Evolutionary conservation across 2,888 invertebrate genomes (phyloP).

Genomic region (Drosophila gaucha): DNA sequence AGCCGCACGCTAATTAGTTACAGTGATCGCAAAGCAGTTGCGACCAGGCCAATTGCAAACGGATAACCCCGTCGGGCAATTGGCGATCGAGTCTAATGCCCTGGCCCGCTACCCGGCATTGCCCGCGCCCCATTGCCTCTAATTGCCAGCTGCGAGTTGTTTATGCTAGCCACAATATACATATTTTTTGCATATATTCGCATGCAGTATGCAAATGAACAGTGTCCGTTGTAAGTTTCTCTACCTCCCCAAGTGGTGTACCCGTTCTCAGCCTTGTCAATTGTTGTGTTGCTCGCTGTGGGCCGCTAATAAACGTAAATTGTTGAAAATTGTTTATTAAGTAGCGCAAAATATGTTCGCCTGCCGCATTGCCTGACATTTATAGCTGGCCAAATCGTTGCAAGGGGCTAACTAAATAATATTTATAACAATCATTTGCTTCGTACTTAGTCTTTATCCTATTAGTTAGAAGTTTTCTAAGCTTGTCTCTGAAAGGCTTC

Average conservation of each 20-base stretch:
- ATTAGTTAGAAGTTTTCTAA: constrained; percentile 3
- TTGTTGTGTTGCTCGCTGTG: constrained; percentile 48
- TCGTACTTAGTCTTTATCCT: not conserved
- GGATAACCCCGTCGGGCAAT: constrained; percentile 36
- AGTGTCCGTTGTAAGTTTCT: constrained; percentile 10
- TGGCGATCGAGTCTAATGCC: constrained; percentile 2
- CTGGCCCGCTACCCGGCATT: not conserved
- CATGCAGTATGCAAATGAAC: constrained; percentile 59
- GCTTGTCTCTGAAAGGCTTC: not conserved
- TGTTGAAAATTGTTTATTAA: constrained; percentile 67
- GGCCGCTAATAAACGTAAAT: constrained; percentile 70
- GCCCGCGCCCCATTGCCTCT: constrained; percentile 11
- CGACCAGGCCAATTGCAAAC: constrained; percentile 48
- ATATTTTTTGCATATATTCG: constrained; percentile 24
- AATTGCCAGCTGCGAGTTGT: constrained; percentile 60
- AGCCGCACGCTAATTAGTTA: constrained; percentile 50
- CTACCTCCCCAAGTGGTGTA: not conserved
- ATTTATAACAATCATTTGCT: not conserved
- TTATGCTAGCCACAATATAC: constrained; percentile 53
- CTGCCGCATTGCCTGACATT: constrained; percentile 47
- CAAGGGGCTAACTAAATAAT: constrained; percentile 1
- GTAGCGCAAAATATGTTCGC: constrained; percentile 58
- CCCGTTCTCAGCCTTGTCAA: constrained; percentile 3
- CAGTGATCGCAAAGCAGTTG: constrained; percentile 13
- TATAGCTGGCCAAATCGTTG: constrained; percentile 19